These are phyloP conservation scores for Heterohyrax brucei DNA, from an alignment of 2,797 vertebrate species.

Conservation along the genomic window DNA sequence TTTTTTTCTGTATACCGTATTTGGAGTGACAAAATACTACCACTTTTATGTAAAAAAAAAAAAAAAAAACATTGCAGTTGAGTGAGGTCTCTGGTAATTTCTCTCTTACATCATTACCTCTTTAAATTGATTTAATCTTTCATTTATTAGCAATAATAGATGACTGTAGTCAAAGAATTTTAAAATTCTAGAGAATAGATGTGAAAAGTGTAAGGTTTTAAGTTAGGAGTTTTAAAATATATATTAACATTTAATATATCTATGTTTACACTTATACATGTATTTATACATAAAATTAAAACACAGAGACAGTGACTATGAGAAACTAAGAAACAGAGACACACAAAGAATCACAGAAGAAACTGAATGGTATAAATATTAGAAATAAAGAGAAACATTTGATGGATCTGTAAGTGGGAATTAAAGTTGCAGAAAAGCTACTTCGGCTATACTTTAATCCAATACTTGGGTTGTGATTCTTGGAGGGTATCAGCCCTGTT, in stretches of 20 bases:
- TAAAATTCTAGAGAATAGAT: background rate
- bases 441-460: background rate
- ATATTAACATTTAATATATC: background rate
- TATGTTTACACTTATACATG: background rate
- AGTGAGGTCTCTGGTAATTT: background rate
- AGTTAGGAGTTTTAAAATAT: background rate
- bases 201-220: background rate
- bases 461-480: background rate
- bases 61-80: no score
- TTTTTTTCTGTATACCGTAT: background rate
- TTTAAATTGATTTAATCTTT: background rate
- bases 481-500: background rate
- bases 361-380: background rate
- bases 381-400: background rate
- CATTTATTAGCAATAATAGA: background rate
- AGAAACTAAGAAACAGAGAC: background rate
- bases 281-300: background rate
- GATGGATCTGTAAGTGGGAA: background rate
- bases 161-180: background rate
- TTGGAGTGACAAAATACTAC: background rate
- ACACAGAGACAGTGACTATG: background rate
- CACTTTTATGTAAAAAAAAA: background rate
- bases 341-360: background rate
- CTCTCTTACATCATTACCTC: background rate
- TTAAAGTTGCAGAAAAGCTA: background rate